Percentiles rank a stretch among this genome's conserved stretches.
Conservation (phyloP, 2,113 vertebrate species). For the Laterallus jamaicensis region DNA sequence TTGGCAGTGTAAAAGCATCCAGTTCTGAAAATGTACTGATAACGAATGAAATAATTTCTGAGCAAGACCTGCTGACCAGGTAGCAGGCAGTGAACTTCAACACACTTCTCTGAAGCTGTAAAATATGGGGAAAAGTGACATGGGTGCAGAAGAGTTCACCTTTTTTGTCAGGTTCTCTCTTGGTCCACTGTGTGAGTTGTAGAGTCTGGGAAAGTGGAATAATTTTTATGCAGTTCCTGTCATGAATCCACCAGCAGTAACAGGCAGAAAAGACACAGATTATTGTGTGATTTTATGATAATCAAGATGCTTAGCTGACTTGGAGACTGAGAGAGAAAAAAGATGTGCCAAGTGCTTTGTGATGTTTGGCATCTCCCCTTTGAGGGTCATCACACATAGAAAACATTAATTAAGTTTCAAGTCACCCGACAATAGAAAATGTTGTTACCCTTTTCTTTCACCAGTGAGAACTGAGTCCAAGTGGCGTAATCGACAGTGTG, state of each 20-base stretch:
- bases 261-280: slow-evolving; percentile 12
- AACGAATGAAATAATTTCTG: slow-evolving; percentile 44
- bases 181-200: slow-evolving; percentile 9
- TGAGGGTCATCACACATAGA: slow-evolving; percentile 22
- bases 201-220: not conserved
- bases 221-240: slow-evolving; percentile 28
- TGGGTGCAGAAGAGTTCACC: slow-evolving; percentile 1
- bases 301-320: not conserved
- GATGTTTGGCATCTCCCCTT: slow-evolving; percentile 48
- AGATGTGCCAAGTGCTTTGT: slow-evolving; percentile 18
- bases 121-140: not conserved
- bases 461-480: slow-evolving; percentile 8
- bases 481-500: not conserved
- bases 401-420: slow-evolving; percentile 62
- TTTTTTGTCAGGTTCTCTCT: not conserved
- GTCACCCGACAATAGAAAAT: slow-evolving; percentile 6
- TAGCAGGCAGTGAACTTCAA: slow-evolving; percentile 17
- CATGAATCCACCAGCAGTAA: slow-evolving; percentile 12
- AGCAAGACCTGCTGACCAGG: slow-evolving; percentile 8
- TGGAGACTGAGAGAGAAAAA: not conserved
- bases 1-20: not conserved
- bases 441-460: slow-evolving; percentile 26
- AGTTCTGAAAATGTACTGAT: not conserved
- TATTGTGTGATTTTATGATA: slow-evolving; percentile 51
- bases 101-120: not conserved